These are phyloP conservation scores for Neoarius graeffei DNA, from an alignment of 2,113 vertebrate species.

Conservation along the genomic window DNA sequence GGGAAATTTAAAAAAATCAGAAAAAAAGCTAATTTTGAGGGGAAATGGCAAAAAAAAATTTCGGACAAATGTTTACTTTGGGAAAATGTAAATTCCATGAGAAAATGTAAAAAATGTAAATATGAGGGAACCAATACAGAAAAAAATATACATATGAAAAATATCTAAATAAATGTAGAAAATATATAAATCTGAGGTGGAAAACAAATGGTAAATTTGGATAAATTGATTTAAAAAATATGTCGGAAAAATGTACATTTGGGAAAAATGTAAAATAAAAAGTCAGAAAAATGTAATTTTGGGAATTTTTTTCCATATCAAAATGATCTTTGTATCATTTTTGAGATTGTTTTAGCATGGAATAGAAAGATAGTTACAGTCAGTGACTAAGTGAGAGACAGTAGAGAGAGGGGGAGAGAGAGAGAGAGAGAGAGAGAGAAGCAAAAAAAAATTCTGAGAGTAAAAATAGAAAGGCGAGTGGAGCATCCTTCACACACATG, in stretches of 20 bases:
- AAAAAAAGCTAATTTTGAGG: no score
- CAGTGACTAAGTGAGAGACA: slow-evolving; percentile 15
- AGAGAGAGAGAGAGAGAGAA: not conserved
- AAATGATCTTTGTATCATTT: not conserved
- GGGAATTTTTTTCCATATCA: not conserved
- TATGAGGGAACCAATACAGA: not conserved
- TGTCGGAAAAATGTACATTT: not conserved
- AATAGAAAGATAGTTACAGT: not conserved
- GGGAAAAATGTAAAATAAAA: not conserved
- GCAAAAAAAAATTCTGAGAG: not conserved
- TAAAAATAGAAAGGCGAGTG: not conserved
- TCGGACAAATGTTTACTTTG: not conserved
- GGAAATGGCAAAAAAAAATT: not conserved
- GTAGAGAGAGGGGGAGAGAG: not conserved
- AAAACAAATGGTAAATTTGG: not conserved
- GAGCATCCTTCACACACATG: slow-evolving; percentile 43
- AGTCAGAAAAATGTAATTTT: not conserved
- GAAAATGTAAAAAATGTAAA: not conserved
- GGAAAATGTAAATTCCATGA: not conserved
- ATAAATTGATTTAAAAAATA: not conserved
- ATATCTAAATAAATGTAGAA: not conserved
- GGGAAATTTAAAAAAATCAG: no score
- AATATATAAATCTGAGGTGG: not conserved
- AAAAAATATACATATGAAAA: not conserved
- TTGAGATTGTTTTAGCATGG: not conserved